phyloP scores from a whole-genome alignment of 2,113 vertebrate genomes.

The Lamprotornis superbus region DNA sequence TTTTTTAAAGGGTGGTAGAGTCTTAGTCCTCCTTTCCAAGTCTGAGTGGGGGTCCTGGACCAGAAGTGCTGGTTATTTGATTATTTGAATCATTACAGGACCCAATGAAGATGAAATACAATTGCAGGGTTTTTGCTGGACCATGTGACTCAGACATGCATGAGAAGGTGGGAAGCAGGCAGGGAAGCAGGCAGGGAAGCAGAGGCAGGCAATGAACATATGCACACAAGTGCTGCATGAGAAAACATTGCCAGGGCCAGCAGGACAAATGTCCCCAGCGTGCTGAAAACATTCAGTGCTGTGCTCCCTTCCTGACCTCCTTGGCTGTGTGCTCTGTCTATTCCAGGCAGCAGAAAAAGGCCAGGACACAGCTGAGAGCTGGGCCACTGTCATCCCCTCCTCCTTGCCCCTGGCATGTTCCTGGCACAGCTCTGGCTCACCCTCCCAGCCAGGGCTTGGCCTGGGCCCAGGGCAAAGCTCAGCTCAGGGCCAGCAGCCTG shows the following conservation, averaged over 20 bases:
- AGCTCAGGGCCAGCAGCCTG: neutral
- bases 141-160: neutral
- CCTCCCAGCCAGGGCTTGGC: neutral
- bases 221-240: neutral
- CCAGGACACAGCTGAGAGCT: neutral
- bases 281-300: neutral
- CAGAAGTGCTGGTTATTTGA: neutral
- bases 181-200: neutral
- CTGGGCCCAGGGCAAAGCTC: neutral
- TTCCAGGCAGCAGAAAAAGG: neutral
- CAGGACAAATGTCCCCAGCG: neutral
- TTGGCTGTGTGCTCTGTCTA: neutral
- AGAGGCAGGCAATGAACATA: neutral
- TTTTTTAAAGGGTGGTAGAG: neutral
- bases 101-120: neutral
- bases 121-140: neutral
- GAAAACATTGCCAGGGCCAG: conserved; percentile 28
- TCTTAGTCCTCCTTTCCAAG: neutral
- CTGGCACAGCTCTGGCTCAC: neutral
- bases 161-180: neutral
- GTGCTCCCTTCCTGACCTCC: conserved; percentile 5
- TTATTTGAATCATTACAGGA: neutral
- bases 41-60: neutral
- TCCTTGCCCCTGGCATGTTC: neutral
- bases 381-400: neutral